Conservation (phyloP, 2,113 vertebrate genomes). For the Cyphomyrus discorhynchus region DNA sequence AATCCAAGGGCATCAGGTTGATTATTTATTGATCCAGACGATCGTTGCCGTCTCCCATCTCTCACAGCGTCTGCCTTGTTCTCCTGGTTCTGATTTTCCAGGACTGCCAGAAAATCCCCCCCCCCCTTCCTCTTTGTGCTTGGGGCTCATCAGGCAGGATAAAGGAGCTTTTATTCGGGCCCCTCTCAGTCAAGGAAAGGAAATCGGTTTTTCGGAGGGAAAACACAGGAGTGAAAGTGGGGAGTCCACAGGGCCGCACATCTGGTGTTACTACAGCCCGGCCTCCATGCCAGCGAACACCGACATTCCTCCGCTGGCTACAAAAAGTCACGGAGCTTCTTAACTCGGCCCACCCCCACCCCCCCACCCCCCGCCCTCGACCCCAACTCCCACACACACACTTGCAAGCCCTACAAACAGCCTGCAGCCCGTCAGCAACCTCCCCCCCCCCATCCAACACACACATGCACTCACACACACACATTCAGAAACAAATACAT, state of each 20-base stretch:
- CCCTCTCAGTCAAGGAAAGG: constrained; percentile 62
- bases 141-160: constrained; percentile 41
- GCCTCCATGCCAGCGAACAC: constrained; percentile 68
- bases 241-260: constrained; percentile 74
- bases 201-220: constrained; percentile 70
- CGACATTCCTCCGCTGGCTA: constrained; percentile 76
- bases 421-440: constrained; percentile 36
- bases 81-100: constrained; percentile 63
- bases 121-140: constrained; percentile 21
- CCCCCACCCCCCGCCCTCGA: constrained; percentile 40
- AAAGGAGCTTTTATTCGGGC: constrained; percentile 68
- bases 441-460: neutral
- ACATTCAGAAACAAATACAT: constrained; percentile 55
- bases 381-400: constrained; percentile 31
- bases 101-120: constrained; percentile 34
- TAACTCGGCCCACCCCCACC: constrained; percentile 45
- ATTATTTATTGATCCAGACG: neutral
- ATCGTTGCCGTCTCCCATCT: neutral
- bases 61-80: constrained; percentile 1
- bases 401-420: constrained; percentile 35
- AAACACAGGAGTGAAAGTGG: constrained; percentile 54
- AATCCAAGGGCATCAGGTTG: neutral
- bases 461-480: neutral
- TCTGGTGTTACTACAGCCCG: constrained; percentile 85
- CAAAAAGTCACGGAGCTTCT: constrained; percentile 67